A percentile compares a stretch with the other conserved stretches of the same genome.
These are phyloP conservation scores for Tyrannus savana DNA, from an alignment of 2,113 vertebrate genomes.

Conservation along the genomic window DNA sequence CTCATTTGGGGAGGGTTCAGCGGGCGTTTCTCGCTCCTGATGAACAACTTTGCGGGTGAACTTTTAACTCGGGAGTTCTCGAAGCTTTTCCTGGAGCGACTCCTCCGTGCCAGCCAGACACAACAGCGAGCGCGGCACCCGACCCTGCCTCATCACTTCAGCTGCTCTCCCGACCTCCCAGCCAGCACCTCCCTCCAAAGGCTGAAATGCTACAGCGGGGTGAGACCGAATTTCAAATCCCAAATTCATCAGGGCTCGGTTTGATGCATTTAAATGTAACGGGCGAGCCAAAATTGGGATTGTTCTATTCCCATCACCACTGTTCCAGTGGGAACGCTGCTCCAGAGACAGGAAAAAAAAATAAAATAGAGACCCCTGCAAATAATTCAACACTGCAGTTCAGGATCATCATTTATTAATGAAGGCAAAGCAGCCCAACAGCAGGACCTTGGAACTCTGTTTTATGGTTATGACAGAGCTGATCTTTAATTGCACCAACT, in stretches of 20 bases:
- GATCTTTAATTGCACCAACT: neutral
- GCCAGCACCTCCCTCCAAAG: neutral
- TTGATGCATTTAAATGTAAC: neutral
- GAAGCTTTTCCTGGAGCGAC: neutral
- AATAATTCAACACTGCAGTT: neutral
- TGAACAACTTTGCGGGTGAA: neutral
- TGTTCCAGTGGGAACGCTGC: neutral
- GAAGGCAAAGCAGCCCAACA: neutral
- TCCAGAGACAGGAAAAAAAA: neutral
- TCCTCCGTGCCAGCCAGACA: neutral
- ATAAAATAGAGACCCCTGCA: neutral
- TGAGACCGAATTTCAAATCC: neutral
- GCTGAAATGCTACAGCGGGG: neutral
- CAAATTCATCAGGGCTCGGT: neutral
- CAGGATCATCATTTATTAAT: neutral
- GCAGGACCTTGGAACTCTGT: neutral
- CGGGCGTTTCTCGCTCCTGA: neutral
- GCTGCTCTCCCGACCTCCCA: neutral
- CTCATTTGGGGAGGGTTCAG: neutral
- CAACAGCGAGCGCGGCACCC: neutral
- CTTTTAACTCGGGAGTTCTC: neutral
- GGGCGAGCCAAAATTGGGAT: neutral
- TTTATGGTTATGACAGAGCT: slow-evolving; percentile 2
- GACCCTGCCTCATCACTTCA: neutral
- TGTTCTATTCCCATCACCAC: fast-evolving